These are phyloP conservation scores for Trissoscelio sp. DNA, from an alignment of 2,888 invertebrate genomes.

Conservation along the genomic window DNA sequence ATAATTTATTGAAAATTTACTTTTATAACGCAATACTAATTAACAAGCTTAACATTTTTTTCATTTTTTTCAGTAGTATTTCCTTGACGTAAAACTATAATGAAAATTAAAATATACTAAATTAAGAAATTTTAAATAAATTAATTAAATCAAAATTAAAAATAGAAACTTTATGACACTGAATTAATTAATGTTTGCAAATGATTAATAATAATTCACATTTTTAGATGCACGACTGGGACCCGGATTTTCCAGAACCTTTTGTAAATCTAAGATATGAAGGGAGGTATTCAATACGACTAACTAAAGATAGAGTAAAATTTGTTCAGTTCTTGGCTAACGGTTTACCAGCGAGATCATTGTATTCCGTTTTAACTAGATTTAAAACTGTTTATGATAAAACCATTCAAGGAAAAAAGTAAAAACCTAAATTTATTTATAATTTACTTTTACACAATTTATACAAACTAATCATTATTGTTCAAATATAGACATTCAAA, in stretches of 20 bases:
- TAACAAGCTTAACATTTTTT: too few relatives aligned
- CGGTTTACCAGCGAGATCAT: slow-evolving; percentile 75
- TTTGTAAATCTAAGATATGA: slow-evolving; percentile 71
- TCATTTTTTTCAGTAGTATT: too few relatives aligned
- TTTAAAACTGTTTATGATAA: slow-evolving; percentile 72
- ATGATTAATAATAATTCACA: neutral
- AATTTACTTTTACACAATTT: slow-evolving; percentile 7
- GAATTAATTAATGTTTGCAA: neutral
- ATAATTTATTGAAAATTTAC: too few relatives aligned
- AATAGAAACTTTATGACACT: neutral
- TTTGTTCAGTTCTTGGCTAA: slow-evolving; percentile 78
- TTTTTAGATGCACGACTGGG: slow-evolving; percentile 75
- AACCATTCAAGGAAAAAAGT: too few relatives aligned
- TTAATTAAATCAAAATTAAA: neutral
- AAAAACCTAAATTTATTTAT: neutral
- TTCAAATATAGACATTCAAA: neutral
- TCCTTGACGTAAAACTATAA: too few relatives aligned
- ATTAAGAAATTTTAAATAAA: neutral
- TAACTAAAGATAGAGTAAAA: slow-evolving; percentile 70
- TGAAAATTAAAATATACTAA: too few relatives aligned
- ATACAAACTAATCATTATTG: neutral
- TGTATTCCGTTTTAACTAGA: slow-evolving; percentile 74
- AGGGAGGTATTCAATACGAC: too few relatives aligned
- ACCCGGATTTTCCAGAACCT: slow-evolving; percentile 71
- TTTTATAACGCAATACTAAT: too few relatives aligned